Evolutionary conservation across 2,797 vertebrate species (phyloP), one percentile per base, ranked within the genome.

Genomic region (Spinus pinus): DNA sequence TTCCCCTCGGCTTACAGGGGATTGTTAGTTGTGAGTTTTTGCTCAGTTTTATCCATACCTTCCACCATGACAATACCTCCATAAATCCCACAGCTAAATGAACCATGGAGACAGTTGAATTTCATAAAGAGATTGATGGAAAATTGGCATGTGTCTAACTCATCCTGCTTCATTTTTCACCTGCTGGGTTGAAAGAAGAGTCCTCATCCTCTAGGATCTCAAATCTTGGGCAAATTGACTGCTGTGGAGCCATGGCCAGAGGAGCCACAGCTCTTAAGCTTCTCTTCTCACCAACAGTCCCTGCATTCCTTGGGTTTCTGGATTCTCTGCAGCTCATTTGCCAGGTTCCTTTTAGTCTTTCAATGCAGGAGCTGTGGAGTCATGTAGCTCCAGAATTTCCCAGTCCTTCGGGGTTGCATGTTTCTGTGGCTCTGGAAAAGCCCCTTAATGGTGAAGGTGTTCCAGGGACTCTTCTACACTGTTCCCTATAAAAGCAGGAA

Each of bases 321-420:
- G 24, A 6, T 80, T 30, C 20, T 80, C 39, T 86, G 27, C 22
- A 62, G 14, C 3, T 78, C 5, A 51, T 65, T 78, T 64, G 7
- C 10, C 46, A 75, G 62, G 6, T 7, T 74, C 27, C 27, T 81
- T 23, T 70, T 14, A 47, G 3, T 21, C 15, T 91, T 84, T 62
- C 57, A n/a, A 42, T 84, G 16, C 16, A 61, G 46, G 23, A 75
- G 6, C 12, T 90, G 46, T 53, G 28, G 16, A 61, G 18, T 31
- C 19, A 44, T 14, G 20, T 31, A 72, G 28, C 15, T 51, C 22
- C 7, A 12, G 49, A 57, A 17, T 67, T 64, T 79, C 24, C 16
- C 7, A 12, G 27, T 81, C 7, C 15, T n/a, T 44, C 15, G 7
- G 4, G 7, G 4, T 1, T 80, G 20, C 9, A 53, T 0, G 0